Base-by-base conservation (phyloP, 2,888 invertebrate genomes). In the Coelogynopora nodosa region DNA sequence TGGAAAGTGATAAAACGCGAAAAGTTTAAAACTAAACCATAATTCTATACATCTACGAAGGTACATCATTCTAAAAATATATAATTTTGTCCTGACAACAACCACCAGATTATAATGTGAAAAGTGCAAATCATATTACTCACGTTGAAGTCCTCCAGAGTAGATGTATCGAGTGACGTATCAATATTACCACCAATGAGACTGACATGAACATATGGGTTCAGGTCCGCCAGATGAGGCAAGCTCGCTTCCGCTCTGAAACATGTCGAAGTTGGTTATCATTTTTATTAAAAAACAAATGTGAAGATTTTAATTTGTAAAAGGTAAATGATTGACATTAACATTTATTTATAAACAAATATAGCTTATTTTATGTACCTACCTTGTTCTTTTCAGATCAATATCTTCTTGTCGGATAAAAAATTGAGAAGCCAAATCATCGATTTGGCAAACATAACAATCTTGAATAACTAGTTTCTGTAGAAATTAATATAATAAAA, bases 381-480 rank as follows among this genome's bases (percentile, higher is more conserved):
- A 90, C 91, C 91, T 90, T 88, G 91, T 90, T 86, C 84, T 90
- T 10, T 88, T 87, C 0, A 89, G 85, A 18, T 87, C 30, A 0
- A 91, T 90, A 90, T 92, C 91, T 5, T 89, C 89, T 67, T 90
- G 90, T 74, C 89, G 88, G 0, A 92, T 88, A 87, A 91, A 92
- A 88, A 91, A 92, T 88, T 92, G 91, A 13, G 90, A 89, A 0
- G 91, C 91, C 13, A 91, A 88, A 88, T 92, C 91, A 67, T 88
- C 67, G 5, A 89, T 30, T 13, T 88, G 88, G n/a, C 90, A 89
- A 1, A 82, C 0, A 28, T 88, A 88, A 0, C 88, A 87, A 88
- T 92, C 92, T 88, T 91, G 91, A 0, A 91, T 67, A 92, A 83
- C n/a, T 89, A 89, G 91, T 91, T 88, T 67, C 89, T 89, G n/a